Base-by-base conservation (phyloP, 2,797 vertebrate species). In the Pygocentrus nattereri region DNA sequence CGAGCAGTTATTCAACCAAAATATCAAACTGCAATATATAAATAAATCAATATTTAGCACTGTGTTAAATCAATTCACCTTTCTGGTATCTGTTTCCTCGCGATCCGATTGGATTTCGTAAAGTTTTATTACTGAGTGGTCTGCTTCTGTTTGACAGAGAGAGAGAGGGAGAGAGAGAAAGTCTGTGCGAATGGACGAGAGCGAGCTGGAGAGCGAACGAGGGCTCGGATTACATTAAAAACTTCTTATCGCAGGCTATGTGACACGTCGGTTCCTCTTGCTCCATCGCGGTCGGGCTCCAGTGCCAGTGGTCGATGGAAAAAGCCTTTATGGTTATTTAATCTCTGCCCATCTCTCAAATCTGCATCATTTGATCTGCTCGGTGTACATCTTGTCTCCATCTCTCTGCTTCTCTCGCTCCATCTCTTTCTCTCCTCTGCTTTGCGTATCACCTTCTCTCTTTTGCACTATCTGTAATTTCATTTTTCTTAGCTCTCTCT, bases 281-380 rank as follows among this genome's bases (percentile, higher is more conserved):
- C 74, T 38, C 76, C 77, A 68, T 70, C 71, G 74, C 76, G 58
- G 78, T 72, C 72, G 64, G 82, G 68, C 59, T 76, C 64, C 31
- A 21, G 67, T 77, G 58, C 73, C 75, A 85, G 84, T 84, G 86
- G 85, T 89, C 84, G 83, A 87, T 88, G 79, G 84, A 84, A 74
- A 88, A 84, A 85, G 80, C 74, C 76, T 62, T 82, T 79, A 80
- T 89, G 86, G 79, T 84, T 85, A 87, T 85, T 88, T 88, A 88
- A 87, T 86, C 87, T 88, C 56, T 27, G 74, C 74, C 82, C 52
- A 76, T 85, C 74, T 77, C 81, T 88, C 81, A 74, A 82, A 87
- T 87, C 81, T 82, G 87, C 82, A 85, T 86, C 83, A 88, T 88
- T 87, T 71, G 87, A 87, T 85, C 84, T 87, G 82, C 74, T 76